Evolutionary conservation across 2,888 invertebrate genomes (phyloP).

Genomic region (Boloria euphrosyne): DNA sequence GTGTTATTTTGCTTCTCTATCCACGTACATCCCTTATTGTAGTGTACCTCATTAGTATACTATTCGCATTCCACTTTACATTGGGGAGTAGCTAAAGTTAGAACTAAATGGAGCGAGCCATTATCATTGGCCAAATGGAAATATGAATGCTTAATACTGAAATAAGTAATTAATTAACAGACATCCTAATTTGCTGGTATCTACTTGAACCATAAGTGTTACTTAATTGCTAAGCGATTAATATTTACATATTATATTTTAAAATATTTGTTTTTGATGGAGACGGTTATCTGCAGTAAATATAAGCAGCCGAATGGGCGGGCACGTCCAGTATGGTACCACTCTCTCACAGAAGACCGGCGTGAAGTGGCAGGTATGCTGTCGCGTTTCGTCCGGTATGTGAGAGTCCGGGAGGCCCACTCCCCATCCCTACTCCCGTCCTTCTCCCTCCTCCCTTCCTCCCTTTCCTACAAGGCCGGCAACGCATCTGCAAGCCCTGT

Average conservation of each 20-base stretch:
- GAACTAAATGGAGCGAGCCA: slow-evolving; percentile 25
- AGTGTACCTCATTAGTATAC: slow-evolving; percentile 29
- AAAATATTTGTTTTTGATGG: too few species aligned
- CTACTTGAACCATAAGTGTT: background rate
- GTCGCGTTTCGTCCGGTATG: too few species aligned
- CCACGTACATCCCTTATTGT: slow-evolving; percentile 16
- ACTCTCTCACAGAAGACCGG: too few species aligned
- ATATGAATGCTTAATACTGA: slow-evolving; percentile 29
- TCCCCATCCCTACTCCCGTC: too few species aligned
- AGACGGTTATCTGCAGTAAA: too few species aligned
- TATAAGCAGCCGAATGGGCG: too few species aligned
- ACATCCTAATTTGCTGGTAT: background rate
- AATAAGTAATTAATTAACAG: slow-evolving; percentile 7
- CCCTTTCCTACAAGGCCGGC: too few species aligned
- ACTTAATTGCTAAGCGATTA: background rate
- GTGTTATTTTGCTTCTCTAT: slow-evolving; percentile 7
- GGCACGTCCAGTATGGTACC: too few species aligned
- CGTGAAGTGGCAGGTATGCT: too few species aligned
- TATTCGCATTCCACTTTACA: slow-evolving; percentile 29
- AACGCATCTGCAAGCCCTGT: too few species aligned
- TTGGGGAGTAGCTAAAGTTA: slow-evolving; percentile 25
- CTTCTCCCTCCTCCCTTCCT: too few species aligned
- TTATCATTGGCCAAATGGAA: slow-evolving; percentile 22
- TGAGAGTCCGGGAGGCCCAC: too few species aligned
- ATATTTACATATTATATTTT: background rate